These are phyloP conservation scores for Schrankia costaestrigalis DNA, from an alignment of 2,888 invertebrate species.

Conservation along the genomic window DNA sequence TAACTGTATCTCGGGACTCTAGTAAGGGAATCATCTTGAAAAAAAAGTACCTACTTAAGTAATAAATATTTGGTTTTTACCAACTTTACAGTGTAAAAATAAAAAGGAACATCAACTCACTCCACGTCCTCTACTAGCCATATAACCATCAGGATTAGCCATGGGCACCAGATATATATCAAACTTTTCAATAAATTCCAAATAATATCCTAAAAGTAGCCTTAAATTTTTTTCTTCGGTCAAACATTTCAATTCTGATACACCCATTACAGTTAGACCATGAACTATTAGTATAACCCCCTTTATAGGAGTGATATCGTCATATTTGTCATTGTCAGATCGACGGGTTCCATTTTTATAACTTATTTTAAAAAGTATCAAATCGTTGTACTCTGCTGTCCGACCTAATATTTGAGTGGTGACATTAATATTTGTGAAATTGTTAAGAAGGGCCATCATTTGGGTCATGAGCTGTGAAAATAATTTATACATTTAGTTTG, in stretches of 20 bases:
- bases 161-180: constrained; percentile 65
- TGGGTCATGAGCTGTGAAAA: constrained; percentile 44
- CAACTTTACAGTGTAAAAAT: too few relatives aligned
- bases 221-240: constrained; percentile 16
- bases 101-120: not conserved
- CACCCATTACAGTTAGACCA: constrained; percentile 54
- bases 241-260: constrained; percentile 32
- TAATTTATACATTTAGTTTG: not conserved
- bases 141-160: constrained; percentile 60
- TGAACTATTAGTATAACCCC: constrained; percentile 68
- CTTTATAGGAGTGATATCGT: constrained; percentile 51
- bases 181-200: constrained; percentile 55
- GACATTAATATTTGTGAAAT: constrained; percentile 41
- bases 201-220: constrained; percentile 47
- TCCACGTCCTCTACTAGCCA: not conserved
- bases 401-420: constrained; percentile 45
- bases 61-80: too few relatives aligned
- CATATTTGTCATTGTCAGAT: constrained; percentile 47
- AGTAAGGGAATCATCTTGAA: too few relatives aligned
- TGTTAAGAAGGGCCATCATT: constrained; percentile 27
- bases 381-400: constrained; percentile 59
- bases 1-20: too few relatives aligned
- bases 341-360: too few relatives aligned
- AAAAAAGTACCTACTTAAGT: too few relatives aligned
- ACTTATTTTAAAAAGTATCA: constrained; percentile 50